Base-by-base conservation (phyloP, 2,797 vertebrate genomes). In the Sciurus carolinensis region DNA sequence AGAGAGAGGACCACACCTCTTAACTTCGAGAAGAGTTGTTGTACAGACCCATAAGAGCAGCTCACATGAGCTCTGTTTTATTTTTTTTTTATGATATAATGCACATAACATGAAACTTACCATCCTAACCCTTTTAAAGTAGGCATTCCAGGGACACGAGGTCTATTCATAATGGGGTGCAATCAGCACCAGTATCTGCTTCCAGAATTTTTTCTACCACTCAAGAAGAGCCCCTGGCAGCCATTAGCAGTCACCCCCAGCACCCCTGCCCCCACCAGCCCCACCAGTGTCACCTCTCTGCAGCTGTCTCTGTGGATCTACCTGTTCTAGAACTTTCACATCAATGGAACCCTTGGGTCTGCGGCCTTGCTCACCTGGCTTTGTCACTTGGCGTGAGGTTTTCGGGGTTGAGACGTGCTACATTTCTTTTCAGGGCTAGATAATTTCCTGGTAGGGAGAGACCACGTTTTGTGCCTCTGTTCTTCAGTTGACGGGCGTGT, bases 401-500 rank as follows among this genome's bases (percentile, higher is more conserved):
- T 20, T 47, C n/a, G 9, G 59, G 71, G 22, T 4, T 18, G 17
- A 12, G 39, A 39, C 39, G 39, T 39, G 39, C 39, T 39, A 39
- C 42, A 3, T 13, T 54, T 54, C 15, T 36, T 36, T 50, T 73
- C 57, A 8, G 13, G 79, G 67, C 72, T 47, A 36, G 3, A 11
- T 20, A n/a, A 62, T 26, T 52, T 9, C 52, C 2, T 1, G 7
- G 33, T 2, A 1, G 0, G 6, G n/a, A 42, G 0, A 64, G 20
- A 64, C 9, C 59, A 36, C 13, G 0, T 42, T 50, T 36, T 54
- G 36, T 47, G 26, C 18, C 22, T 5, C 57, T 3, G 0, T 7
- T 57, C 42, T 33, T 33, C 76, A 14, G 1, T 0, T 1, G 82
- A 14, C 1, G 30, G 64, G 50, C 28, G 7, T 11, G 7, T 66